A percentile compares a stretch with the other conserved stretches of the same genome.
phyloP scores from a whole-genome alignment of 2,797 vertebrate genomes.

The Thalassophryne amazonica region DNA sequence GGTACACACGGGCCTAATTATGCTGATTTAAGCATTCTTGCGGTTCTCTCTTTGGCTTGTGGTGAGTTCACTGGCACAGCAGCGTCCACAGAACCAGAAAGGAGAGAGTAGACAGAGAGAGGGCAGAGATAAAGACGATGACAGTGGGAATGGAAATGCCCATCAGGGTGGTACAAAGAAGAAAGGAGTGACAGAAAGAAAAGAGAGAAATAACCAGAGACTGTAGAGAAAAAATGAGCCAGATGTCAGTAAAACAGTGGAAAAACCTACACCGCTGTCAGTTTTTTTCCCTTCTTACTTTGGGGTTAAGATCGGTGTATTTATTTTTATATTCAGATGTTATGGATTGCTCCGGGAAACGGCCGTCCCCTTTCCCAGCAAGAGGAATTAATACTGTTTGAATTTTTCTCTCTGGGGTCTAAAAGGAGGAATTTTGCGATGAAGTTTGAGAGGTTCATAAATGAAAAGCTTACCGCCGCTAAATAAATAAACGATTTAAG shows the following conservation, averaged over 20 bases:
- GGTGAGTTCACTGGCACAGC: slow-evolving; percentile 74
- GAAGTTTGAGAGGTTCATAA: slow-evolving; percentile 45
- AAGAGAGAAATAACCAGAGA: slow-evolving; percentile 4
- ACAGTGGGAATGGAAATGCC: slow-evolving; percentile 16
- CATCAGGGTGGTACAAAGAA: slow-evolving; percentile 9
- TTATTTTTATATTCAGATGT: slow-evolving; percentile 80
- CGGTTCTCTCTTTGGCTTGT: slow-evolving; percentile 74
- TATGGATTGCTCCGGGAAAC: slow-evolving; percentile 76
- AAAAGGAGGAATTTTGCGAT: slow-evolving; percentile 53
- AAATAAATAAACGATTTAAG: slow-evolving; percentile 60
- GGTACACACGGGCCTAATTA: slow-evolving; percentile 76
- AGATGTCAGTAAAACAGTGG: slow-evolving; percentile 40
- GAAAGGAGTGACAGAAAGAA: background rate
- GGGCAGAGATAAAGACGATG: slow-evolving; percentile 33
- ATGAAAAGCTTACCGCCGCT: slow-evolving; percentile 54
- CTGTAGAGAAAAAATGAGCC: slow-evolving; percentile 7
- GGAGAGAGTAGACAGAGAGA: slow-evolving; percentile 1
- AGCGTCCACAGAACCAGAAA: slow-evolving; percentile 52
- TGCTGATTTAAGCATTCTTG: slow-evolving; percentile 80
- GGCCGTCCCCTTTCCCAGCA: slow-evolving; percentile 70
- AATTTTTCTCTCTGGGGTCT: slow-evolving; percentile 57
- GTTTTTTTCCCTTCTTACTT: slow-evolving; percentile 51
- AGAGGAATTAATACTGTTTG: slow-evolving; percentile 73
- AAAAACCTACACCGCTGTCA: slow-evolving; percentile 60
- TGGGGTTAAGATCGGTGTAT: slow-evolving; percentile 59